phyloP scores from a whole-genome alignment of 2,888 invertebrate species.

The Melipona bicolor region DNA sequence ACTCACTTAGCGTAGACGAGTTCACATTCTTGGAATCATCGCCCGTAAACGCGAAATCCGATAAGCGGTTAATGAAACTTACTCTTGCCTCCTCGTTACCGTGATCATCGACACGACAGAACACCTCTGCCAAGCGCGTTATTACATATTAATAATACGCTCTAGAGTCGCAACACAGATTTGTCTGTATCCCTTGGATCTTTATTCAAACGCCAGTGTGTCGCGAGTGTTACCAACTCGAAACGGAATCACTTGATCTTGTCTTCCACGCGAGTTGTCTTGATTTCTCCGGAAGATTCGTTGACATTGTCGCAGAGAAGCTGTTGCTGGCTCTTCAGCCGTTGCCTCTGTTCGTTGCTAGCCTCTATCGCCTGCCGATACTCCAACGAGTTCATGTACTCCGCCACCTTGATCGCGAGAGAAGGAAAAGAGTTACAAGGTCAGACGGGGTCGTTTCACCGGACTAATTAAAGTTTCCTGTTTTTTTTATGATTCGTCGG shows the following conservation, averaged over 20 bases:
- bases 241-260: background rate
- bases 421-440: slow-evolving; percentile 64
- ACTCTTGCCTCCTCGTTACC: background rate
- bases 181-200: background rate
- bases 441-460: slow-evolving; percentile 61
- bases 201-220: slow-evolving; percentile 1
- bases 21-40: background rate
- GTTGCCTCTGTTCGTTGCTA: slow-evolving; percentile 58
- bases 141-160: background rate
- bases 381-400: slow-evolving; percentile 70
- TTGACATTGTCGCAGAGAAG: background rate
- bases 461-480: slow-evolving; percentile 71
- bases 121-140: background rate
- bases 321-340: slow-evolving; percentile 43
- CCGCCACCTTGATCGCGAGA: slow-evolving; percentile 66
- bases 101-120: background rate
- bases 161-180: background rate
- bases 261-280: background rate
- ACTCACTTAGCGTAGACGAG: background rate
- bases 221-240: background rate
- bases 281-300: background rate
- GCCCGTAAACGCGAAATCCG: background rate
- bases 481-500: slow-evolving; percentile 49
- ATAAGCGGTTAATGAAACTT: slow-evolving; percentile 26
- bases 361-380: slow-evolving; percentile 68